These are phyloP conservation scores for Brachypteracias leptosomus DNA, from an alignment of 2,113 vertebrate species.

Conservation along the genomic window DNA sequence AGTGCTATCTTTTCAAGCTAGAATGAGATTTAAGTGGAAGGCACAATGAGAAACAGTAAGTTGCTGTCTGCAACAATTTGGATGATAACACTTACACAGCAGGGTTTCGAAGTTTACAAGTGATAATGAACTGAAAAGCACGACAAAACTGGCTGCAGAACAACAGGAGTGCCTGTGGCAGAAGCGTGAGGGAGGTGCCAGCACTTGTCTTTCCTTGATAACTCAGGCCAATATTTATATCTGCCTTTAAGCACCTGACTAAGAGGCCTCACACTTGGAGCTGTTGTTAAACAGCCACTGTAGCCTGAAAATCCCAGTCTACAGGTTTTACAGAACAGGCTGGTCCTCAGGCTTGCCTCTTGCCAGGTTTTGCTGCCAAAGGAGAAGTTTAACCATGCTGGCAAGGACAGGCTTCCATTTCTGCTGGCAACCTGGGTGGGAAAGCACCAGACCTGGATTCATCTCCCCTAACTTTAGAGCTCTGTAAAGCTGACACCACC, in stretches of 20 bases:
- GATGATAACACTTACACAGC: not conserved
- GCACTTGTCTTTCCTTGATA: not conserved
- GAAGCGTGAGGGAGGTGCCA: not conserved
- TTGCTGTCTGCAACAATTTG: not conserved
- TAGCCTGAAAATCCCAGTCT: not conserved
- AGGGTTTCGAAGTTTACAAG: not conserved
- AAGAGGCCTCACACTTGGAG: not conserved
- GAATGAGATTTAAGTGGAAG: not conserved
- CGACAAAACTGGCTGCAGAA: not conserved
- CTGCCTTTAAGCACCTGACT: not conserved
- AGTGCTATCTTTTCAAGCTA: not conserved
- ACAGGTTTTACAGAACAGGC: not conserved
- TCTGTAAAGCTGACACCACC: not conserved
- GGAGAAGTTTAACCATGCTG: not conserved
- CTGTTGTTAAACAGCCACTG: not conserved
- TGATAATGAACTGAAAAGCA: not conserved
- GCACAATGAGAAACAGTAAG: not conserved
- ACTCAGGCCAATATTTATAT: not conserved
- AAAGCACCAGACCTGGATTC: not conserved
- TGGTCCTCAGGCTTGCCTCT: not conserved
- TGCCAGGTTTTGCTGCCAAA: not conserved
- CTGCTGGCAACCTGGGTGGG: not conserved
- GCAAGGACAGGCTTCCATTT: not conserved
- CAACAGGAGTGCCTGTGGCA: rapidly evolving
- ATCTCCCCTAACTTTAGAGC: not conserved